Conservation (phyloP, 2,113 vertebrate genomes). For the Blennius ocellaris region DNA sequence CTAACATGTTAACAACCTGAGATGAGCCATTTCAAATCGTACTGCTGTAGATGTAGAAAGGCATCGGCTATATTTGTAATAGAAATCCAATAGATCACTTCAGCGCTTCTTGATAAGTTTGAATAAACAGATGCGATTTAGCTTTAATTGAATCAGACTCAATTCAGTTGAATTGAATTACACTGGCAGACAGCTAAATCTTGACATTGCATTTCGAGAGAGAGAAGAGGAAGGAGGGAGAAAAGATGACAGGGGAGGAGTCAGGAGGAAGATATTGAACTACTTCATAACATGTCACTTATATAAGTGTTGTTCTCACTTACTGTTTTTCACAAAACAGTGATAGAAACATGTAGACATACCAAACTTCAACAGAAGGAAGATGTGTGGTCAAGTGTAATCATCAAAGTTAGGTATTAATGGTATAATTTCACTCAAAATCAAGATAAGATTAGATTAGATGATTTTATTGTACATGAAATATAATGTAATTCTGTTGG, state of each 20-base stretch:
- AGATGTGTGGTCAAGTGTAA: not conserved
- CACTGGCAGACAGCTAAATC: slow-evolving; percentile 31
- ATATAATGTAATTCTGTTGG: too few relatives aligned
- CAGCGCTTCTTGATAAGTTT: slow-evolving; percentile 7
- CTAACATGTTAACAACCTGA: not conserved
- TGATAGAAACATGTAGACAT: too few relatives aligned
- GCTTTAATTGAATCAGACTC: slow-evolving; percentile 36
- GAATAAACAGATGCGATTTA: slow-evolving; percentile 29
- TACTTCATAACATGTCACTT: slow-evolving; percentile 30
- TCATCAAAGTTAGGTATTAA: not conserved
- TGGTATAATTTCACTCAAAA: not conserved
- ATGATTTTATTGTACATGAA: too few relatives aligned
- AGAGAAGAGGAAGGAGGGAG: not conserved
- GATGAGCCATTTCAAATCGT: not conserved
- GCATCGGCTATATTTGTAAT: not conserved
- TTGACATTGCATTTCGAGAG: slow-evolving; percentile 15
- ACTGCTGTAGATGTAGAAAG: not conserved
- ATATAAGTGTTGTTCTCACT: slow-evolving; percentile 4
- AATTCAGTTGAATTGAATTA: slow-evolving; percentile 44
- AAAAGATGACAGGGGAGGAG: slow-evolving; percentile 42
- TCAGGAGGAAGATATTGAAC: slow-evolving; percentile 44
- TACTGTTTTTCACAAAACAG: too few relatives aligned
- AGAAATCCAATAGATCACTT: slow-evolving; percentile 3
- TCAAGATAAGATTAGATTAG: not conserved
- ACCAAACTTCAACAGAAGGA: not conserved